These are phyloP conservation scores for Caranx ignobilis DNA, from an alignment of 2,113 vertebrate species.

Conservation along the genomic window DNA sequence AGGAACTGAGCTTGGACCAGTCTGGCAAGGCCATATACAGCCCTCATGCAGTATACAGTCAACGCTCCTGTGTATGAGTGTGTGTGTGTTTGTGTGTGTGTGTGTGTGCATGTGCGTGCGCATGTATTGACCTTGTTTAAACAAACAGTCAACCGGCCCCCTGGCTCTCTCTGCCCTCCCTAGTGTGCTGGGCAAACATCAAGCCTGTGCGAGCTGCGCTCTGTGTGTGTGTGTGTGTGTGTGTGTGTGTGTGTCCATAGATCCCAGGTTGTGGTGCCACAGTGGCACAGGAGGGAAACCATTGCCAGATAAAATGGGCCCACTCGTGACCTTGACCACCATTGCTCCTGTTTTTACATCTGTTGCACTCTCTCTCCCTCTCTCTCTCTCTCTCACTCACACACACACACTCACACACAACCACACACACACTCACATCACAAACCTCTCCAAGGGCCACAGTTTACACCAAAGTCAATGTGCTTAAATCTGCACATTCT, in stretches of 20 bases:
- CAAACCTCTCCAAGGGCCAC: slow-evolving; percentile 35
- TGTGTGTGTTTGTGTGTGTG: slow-evolving; percentile 53
- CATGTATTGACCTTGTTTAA: slow-evolving; percentile 84
- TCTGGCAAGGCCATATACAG: slow-evolving; percentile 79
- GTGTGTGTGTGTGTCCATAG: slow-evolving; percentile 43
- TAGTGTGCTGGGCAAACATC: slow-evolving; percentile 78
- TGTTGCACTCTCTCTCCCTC: slow-evolving; percentile 49
- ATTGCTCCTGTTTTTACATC: slow-evolving; percentile 87
- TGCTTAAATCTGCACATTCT: slow-evolving; percentile 45
- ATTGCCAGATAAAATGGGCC: slow-evolving; percentile 63
- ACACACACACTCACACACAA: neutral
- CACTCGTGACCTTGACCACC: slow-evolving; percentile 88
- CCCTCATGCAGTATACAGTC: slow-evolving; percentile 76
- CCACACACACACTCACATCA: neutral
- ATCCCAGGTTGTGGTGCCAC: slow-evolving; percentile 57
- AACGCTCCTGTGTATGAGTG: slow-evolving; percentile 51
- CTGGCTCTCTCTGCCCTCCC: slow-evolving; percentile 79
- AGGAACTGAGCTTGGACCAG: slow-evolving; percentile 61
- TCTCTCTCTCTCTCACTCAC: neutral
- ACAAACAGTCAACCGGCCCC: slow-evolving; percentile 81
- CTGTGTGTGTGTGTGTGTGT: slow-evolving; percentile 23
- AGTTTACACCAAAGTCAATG: slow-evolving; percentile 49
- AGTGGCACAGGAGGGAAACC: slow-evolving; percentile 59
- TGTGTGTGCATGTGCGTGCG: slow-evolving; percentile 30
- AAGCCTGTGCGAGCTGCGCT: slow-evolving; percentile 53